A percentile compares a stretch with the other conserved stretches of the same genome.
Evolutionary conservation across 2,888 invertebrate species (phyloP).

Genomic region (Sesamia inferens): DNA sequence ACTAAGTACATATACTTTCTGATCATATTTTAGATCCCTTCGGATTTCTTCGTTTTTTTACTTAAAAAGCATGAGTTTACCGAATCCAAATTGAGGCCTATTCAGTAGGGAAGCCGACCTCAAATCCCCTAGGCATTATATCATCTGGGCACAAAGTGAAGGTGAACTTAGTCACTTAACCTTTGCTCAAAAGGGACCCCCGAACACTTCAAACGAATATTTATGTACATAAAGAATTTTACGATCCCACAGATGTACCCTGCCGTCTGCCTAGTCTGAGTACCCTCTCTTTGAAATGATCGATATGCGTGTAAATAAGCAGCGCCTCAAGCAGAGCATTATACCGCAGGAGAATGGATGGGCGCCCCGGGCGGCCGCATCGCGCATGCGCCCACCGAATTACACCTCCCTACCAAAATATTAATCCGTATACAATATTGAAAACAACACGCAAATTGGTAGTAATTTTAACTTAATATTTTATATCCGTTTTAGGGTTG

Average conservation of each 20-base stretch:
- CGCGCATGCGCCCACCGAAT: conserved; percentile 70
- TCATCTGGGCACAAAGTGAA: conserved; percentile 43
- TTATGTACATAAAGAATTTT: conserved; percentile 52
- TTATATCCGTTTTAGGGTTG: conserved; percentile 53
- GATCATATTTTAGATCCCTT: neutral
- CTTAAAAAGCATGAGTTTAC: conserved; percentile 26
- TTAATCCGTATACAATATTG: conserved; percentile 57
- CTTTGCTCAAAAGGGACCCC: conserved; percentile 44
- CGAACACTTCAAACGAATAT: conserved; percentile 58
- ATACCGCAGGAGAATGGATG: conserved; percentile 52
- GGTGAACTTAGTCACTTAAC: conserved; percentile 54
- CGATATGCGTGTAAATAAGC: conserved; percentile 68
- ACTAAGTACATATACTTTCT: neutral
- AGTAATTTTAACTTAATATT: conserved; percentile 52
- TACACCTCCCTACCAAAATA: conserved; percentile 61
- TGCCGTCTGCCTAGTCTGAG: conserved; percentile 38
- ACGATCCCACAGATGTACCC: conserved; percentile 58
- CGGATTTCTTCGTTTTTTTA: neutral
- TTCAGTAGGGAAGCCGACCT: conserved; percentile 16
- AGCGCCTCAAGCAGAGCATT: conserved; percentile 53
- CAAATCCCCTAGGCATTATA: conserved; percentile 35
- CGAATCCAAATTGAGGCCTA: conserved; percentile 8
- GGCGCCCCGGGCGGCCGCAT: conserved; percentile 51
- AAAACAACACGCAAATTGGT: conserved; percentile 61
- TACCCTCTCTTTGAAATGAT: conserved; percentile 63